phyloP scores from a whole-genome alignment of 2,797 vertebrate species.

The Pteropus rufus region DNA sequence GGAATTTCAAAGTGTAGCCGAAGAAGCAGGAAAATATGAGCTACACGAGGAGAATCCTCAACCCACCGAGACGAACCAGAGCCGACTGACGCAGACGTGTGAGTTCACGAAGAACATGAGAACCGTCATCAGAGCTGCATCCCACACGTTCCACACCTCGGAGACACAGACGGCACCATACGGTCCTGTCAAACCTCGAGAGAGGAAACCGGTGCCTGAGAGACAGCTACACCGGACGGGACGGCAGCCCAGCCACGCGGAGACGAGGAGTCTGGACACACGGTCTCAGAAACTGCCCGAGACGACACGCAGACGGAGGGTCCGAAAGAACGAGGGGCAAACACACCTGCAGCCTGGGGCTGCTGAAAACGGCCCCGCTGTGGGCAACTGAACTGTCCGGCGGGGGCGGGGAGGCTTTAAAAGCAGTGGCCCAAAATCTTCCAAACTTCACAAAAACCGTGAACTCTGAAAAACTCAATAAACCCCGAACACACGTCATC shows the following conservation, averaged over 20 bases:
- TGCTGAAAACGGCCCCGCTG: rapidly evolving
- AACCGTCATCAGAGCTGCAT: rapidly evolving
- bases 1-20: not conserved
- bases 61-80: not conserved
- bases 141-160: rapidly evolving
- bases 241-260: rapidly evolving
- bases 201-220: not conserved
- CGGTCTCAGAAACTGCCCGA: rapidly evolving
- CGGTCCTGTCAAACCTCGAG: rapidly evolving
- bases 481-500: not conserved
- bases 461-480: not conserved
- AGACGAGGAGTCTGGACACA: rapidly evolving
- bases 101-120: rapidly evolving
- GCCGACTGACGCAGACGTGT: rapidly evolving
- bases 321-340: rapidly evolving
- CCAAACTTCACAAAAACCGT: not conserved
- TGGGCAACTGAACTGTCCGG: rapidly evolving
- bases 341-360: rapidly evolving
- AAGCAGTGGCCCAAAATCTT: not conserved
- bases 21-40: not conserved
- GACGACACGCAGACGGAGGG: not conserved
- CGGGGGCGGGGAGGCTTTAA: not conserved
- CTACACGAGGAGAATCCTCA: not conserved
- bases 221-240: rapidly evolving
- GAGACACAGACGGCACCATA: rapidly evolving